These are phyloP conservation scores for Temnopleurus reevesii DNA, from an alignment of 53 echinoderm and acorn worm species.

Conservation along the genomic window DNA sequence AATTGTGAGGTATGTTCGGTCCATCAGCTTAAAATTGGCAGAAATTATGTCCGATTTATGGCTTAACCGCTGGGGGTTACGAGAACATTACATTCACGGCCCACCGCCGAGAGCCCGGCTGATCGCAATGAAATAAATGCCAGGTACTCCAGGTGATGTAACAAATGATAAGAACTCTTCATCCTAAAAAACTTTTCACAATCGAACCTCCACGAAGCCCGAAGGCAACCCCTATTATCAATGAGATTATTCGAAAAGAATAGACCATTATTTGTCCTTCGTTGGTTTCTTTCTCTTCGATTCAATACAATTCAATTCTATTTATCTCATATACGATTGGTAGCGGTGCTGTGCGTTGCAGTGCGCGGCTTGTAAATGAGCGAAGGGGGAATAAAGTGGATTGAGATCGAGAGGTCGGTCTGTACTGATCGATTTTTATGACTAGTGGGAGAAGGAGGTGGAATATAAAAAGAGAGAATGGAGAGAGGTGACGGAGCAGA, in stretches of 20 bases:
- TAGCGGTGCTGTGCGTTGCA: neutral
- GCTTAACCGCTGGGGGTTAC: neutral
- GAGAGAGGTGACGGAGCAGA: neutral
- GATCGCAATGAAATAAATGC: neutral
- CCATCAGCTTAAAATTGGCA: neutral
- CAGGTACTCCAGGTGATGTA: neutral
- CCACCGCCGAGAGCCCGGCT: neutral
- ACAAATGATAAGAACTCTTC: neutral
- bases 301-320: too few relatives aligned
- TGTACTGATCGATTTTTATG: constrained; percentile 15
- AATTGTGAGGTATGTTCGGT: neutral
- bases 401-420: neutral
- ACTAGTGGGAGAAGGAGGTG: neutral
- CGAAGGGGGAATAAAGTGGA: neutral
- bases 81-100: neutral
- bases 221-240: neutral
- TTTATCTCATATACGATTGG: neutral
- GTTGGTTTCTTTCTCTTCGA: neutral
- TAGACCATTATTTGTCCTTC: constrained; percentile 34
- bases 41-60: neutral
- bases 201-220: constrained; percentile 1
- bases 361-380: neutral
- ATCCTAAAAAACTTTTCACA: neutral
- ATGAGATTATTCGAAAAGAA: constrained; percentile 18
- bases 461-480: neutral